Percentiles rank a stretch among this genome's conserved stretches.
phyloP scores from a whole-genome alignment of 92 coral and sea anemone genomes.

The Anthopleura xanthogrammica region DNA sequence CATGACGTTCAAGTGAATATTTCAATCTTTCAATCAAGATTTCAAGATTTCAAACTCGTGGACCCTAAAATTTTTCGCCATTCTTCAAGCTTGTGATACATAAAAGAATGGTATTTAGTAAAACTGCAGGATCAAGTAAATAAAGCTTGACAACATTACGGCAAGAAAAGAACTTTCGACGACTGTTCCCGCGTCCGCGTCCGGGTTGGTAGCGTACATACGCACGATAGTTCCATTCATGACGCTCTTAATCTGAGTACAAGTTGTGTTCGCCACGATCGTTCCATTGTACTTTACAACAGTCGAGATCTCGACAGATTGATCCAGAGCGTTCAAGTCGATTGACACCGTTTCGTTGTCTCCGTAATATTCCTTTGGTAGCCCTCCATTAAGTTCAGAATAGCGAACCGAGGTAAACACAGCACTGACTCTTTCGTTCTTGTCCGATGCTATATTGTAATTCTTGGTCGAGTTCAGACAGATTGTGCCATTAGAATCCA shows the following conservation, averaged over 20 bases:
- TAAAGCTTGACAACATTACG: neutral
- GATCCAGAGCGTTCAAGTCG: conserved; percentile 9
- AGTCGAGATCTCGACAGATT: conserved; percentile 14
- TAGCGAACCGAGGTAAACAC: conserved; percentile 10
- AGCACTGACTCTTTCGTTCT: neutral
- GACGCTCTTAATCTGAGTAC: conserved; percentile 26
- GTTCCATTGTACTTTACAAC: conserved; percentile 29
- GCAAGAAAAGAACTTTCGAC: neutral
- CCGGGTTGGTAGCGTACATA: conserved; percentile 33
- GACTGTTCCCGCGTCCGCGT: neutral
- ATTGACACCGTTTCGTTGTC: conserved; percentile 24
- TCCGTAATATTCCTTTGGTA: neutral
- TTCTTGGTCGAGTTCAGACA: conserved; percentile 9
- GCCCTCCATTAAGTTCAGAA: neutral
- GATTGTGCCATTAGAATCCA: conserved; percentile 25
- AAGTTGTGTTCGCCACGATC: conserved; percentile 24
- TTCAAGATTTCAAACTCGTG: no score
- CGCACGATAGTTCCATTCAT: conserved; percentile 31
- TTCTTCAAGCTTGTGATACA: no score
- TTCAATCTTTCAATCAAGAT: no score
- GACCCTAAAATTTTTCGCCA: no score
- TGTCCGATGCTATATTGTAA: neutral
- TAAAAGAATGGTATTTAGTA: neutral
- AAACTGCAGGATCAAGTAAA: neutral
- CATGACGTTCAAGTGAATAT: no score